Evolutionary conservation across 2,888 invertebrate genomes (phyloP).

Genomic region (Cordilura impudica): DNA sequence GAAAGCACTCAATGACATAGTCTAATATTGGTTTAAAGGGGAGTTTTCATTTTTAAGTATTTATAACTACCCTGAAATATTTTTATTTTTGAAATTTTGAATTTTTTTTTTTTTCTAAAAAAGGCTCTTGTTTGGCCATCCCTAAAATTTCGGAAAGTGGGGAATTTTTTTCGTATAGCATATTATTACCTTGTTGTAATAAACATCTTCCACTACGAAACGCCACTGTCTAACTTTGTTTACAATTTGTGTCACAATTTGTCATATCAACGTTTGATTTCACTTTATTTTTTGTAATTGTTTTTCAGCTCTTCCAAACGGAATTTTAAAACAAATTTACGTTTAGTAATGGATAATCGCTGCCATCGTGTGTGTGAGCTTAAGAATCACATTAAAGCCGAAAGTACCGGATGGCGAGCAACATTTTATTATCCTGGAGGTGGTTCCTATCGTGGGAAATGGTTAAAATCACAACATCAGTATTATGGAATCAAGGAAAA

Average conservation of each 20-base stretch:
- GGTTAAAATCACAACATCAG: conserved; percentile 69
- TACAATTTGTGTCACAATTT: conserved; percentile 16
- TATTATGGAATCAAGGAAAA: conserved; percentile 71
- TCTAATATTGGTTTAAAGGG: too few species aligned
- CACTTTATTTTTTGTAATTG: background rate
- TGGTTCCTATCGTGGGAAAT: conserved; percentile 72
- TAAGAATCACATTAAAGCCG: conserved; percentile 58
- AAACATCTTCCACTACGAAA: background rate
- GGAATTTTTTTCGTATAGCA: too few species aligned
- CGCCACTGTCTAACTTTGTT: background rate
- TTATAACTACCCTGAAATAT: too few species aligned
- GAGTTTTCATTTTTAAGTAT: too few species aligned
- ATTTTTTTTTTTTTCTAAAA: too few species aligned
- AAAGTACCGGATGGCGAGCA: conserved; percentile 69
- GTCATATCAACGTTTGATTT: conserved; percentile 11
- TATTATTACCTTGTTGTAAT: too few species aligned
- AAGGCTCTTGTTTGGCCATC: too few species aligned
- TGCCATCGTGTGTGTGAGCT: conserved; percentile 45
- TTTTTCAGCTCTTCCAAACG: background rate
- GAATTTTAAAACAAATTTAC: background rate
- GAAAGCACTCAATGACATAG: background rate
- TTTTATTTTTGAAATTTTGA: too few species aligned
- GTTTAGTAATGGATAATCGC: conserved; percentile 44
- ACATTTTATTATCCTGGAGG: conserved; percentile 70
- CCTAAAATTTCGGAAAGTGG: too few species aligned